Evolutionary conservation across 2,797 vertebrate species (phyloP), one percentile per base, ranked within the genome.

Genomic region (Hydrocynus forskahlii): DNA sequence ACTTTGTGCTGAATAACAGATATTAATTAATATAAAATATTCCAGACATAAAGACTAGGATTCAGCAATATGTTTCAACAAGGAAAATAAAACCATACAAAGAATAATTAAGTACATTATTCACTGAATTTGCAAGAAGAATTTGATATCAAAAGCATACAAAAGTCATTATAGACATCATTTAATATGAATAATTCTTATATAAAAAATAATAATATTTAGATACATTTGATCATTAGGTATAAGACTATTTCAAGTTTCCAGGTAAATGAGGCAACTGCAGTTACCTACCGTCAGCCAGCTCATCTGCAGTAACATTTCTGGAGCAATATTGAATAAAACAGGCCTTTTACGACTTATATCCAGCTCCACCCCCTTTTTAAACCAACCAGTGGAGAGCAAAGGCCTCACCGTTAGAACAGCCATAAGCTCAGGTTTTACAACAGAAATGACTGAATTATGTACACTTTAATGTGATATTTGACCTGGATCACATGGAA

Each of bases 401-500:
- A 88, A 60, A 81, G 59, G 66, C 75, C 52, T 64, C 66, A 25
- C 86, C 9, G 23, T 86, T 80, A 69, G 38, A 78, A 29, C 16
- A 79, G 75, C 76, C 78, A 83, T 83, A 57, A 85, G 81, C 81
- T 92, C 86, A 85, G 48, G 83, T 89, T 90, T 92, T 87, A 91
- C 86, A 84, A 84, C 83, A 87, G 87, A 83, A 88, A 78, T 75
- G 88, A 81, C 87, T 81, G 54, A 67, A 86, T 69, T 74, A 7
- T 75, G 72, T 82, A 78, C 76, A 84, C 81, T 77, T 77, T 81
- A 76, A 78, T 70, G 74, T 57, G 81, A 68, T 72, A 76, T 79
- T 71, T 83, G 78, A 86, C 72, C 79, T 81, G 29, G 29, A 84
- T 85, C 21, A 83, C 52, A 69, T 67, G 77, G 79, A 84, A 45